phyloP scores from a whole-genome alignment of 2,888 invertebrate genomes.

The Tenthredo scrophulariae region DNA sequence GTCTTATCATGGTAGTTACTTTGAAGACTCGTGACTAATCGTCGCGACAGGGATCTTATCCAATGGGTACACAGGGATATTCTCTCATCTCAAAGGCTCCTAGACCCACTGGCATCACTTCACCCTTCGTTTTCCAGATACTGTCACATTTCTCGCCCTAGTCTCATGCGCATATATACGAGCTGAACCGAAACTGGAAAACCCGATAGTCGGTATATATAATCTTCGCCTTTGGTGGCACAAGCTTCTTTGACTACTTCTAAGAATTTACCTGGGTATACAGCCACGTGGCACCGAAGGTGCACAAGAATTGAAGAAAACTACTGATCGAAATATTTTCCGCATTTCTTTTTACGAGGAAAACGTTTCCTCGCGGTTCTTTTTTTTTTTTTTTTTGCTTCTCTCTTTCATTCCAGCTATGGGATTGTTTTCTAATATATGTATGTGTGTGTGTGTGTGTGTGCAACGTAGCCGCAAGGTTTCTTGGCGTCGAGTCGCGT shows the following conservation, averaged over 20 bases:
- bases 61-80: conserved; percentile 35
- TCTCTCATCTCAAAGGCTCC: conserved; percentile 1
- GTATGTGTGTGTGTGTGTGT: neutral
- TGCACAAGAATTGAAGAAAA: neutral
- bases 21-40: conserved; percentile 44
- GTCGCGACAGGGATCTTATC: conserved; percentile 40
- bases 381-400: neutral
- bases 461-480: neutral
- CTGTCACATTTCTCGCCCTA: conserved; percentile 21
- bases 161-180: conserved; percentile 27
- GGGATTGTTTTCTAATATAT: neutral
- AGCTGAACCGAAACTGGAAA: conserved; percentile 1
- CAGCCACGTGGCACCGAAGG: neutral
- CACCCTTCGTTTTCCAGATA: conserved; percentile 26
- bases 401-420: neutral
- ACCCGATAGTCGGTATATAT: neutral
- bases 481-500: conserved; percentile 22
- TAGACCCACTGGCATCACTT: neutral
- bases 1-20: conserved; percentile 42
- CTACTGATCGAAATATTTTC: neutral
- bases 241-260: neutral
- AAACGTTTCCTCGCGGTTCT: neutral
- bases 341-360: neutral
- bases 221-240: conserved; percentile 14
- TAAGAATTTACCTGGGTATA: neutral